Evolutionary conservation across 2,888 invertebrate genomes (phyloP), one percentile per base, ranked within the genome.

Genomic region (Torymus aiolomorphi): DNA sequence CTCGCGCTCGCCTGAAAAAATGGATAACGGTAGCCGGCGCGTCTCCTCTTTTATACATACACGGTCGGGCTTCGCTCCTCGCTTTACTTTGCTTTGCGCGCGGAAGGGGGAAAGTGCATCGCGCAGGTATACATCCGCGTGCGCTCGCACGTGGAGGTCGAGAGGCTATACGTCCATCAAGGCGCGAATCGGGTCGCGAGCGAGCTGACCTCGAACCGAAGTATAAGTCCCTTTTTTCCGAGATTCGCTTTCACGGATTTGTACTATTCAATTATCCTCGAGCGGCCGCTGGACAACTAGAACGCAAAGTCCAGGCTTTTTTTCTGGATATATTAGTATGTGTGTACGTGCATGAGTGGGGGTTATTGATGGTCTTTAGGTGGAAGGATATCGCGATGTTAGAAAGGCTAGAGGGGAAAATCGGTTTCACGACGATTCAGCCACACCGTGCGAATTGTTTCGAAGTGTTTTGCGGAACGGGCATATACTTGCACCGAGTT

Each of bases 151-250:
- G 42, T 8, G 51, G 80, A 80, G 80, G 80, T 80, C 73, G 66
- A 73, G 66, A 67, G 66, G 72, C 70, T 75, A 74, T 56, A 73
- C 72, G 72, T 61, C 62, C 62, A 20, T 72, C 62, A 61, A 52
- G 59, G 14, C 8, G 13, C 16, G 75, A 85, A 83, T 84, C 82
- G 80, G 84, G 84, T 84, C 85, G 42, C 8, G 81, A 16, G n/a
- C 51, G 16, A 61, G 52, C 31, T 69, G 61, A 76, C 75, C 75
- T 83, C 82, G 80, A 82, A 76, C 75, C 42, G 8, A 42, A 42
- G 42, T 42, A 42, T 42, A 42, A 42, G 42, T 42, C 42, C 24
- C 56, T 62, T 72, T 62, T 18, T 72, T 49, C 51, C 49, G 75
- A 82, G 78, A 78, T 81, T 80, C 80, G 81, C 83, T 84, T 82